phyloP scores from a whole-genome alignment of 2,113 vertebrate genomes.

The Caranx melampygus region DNA sequence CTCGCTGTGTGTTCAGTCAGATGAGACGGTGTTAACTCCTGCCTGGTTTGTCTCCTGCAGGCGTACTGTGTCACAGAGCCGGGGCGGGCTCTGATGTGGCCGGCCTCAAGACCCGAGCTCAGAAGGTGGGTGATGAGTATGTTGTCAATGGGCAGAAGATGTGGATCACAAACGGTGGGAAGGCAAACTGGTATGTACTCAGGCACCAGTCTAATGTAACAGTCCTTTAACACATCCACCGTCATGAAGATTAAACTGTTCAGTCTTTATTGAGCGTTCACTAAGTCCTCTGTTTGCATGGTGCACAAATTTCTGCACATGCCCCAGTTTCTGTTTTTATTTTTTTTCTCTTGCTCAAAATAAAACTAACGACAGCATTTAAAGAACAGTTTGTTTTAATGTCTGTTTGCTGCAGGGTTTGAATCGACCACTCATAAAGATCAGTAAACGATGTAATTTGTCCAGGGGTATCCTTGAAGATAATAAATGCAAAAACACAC shows the following conservation, averaged over 20 bases:
- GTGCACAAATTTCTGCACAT: too few relatives aligned
- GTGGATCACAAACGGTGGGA: constrained; percentile 98
- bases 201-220: too few relatives aligned
- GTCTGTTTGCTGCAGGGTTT: too few relatives aligned
- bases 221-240: too few relatives aligned
- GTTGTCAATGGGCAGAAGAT: constrained; percentile 96
- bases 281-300: too few relatives aligned
- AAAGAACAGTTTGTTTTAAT: too few relatives aligned
- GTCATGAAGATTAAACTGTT: too few relatives aligned
- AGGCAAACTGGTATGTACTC: constrained; percentile 91
- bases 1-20: background rate
- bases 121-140: constrained; percentile 92
- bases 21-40: background rate
- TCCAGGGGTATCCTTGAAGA: background rate
- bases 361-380: too few relatives aligned
- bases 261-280: too few relatives aligned
- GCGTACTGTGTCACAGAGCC: constrained; percentile 97
- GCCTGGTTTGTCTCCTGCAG: constrained; percentile 73
- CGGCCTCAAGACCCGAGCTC: constrained; percentile 90
- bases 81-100: constrained; percentile 94
- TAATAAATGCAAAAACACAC: background rate
- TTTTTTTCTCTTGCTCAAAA: too few relatives aligned
- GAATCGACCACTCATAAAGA: too few relatives aligned
- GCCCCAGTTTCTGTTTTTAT: too few relatives aligned
- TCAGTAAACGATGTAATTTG: background rate